These are phyloP conservation scores for Nasonia oneida DNA, from an alignment of 2,888 invertebrate species.

Conservation along the genomic window DNA sequence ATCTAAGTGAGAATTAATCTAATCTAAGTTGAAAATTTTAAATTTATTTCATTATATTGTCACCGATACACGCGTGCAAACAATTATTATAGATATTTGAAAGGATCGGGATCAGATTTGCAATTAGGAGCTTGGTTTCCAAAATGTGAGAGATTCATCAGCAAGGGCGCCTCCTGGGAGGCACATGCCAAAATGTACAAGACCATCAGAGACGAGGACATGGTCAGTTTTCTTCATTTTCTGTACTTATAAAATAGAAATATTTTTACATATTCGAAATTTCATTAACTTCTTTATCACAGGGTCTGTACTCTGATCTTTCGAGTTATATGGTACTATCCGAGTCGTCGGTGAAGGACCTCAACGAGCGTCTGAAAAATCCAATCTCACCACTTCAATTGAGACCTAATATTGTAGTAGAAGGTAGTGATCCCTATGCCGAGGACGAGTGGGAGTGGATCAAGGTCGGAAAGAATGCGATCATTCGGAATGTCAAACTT, in stretches of 20 bases:
- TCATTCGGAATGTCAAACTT: conserved; percentile 81
- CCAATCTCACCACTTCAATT: conserved; percentile 80
- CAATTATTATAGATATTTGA: conserved; percentile 66
- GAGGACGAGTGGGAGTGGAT: conserved; percentile 83
- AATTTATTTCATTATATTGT: conserved; percentile 16
- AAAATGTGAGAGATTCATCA: background rate
- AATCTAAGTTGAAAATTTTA: background rate
- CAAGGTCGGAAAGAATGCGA: conserved; percentile 80
- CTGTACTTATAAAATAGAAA: too few species aligned
- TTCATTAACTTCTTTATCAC: conserved; percentile 1
- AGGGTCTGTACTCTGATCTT: conserved; percentile 81
- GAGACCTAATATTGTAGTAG: conserved; percentile 82
- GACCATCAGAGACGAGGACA: conserved; percentile 70
- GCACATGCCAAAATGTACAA: conserved; percentile 68
- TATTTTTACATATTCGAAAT: too few species aligned
- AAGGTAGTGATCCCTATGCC: conserved; percentile 78
- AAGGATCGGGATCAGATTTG: conserved; percentile 69
- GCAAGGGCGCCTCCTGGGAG: conserved; percentile 68
- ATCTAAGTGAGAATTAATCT: conserved; percentile 74
- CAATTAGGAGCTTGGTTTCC: conserved; percentile 66
- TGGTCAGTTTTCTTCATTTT: conserved; percentile 65
- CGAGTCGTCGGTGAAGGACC: conserved; percentile 80
- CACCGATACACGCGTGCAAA: background rate
- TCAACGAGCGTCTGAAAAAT: conserved; percentile 79
- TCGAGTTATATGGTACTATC: conserved; percentile 81